Conservation (phyloP, 2,888 invertebrate species). For the Seira ritae region DNA sequence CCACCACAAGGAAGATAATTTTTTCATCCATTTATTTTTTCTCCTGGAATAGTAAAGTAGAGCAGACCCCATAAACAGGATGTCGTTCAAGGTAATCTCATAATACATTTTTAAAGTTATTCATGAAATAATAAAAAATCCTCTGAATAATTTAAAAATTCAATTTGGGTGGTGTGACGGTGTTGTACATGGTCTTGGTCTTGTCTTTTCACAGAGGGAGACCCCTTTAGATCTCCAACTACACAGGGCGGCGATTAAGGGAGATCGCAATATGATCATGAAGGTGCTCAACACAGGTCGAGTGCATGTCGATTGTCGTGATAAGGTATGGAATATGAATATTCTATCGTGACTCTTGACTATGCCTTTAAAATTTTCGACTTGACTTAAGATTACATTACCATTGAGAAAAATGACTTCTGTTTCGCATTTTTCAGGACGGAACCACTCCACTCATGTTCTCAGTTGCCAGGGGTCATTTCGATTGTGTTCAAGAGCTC, state of each 20-base stretch:
- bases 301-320: constrained; percentile 95
- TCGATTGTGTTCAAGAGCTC: constrained; percentile 90
- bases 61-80: background rate
- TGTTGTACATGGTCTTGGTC: background rate
- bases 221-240: constrained; percentile 94
- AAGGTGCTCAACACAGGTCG: constrained; percentile 92
- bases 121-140: background rate
- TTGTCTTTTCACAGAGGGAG: constrained; percentile 84
- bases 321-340: constrained; percentile 82
- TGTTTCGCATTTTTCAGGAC: constrained; percentile 80
- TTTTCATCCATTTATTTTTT: no score
- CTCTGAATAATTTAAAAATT: background rate
- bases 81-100: constrained; percentile 50
- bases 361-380: no score
- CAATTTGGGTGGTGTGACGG: background rate
- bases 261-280: constrained; percentile 86
- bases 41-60: background rate
- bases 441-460: constrained; percentile 95
- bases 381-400: no score
- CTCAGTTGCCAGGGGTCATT: constrained; percentile 93
- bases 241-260: constrained; percentile 91
- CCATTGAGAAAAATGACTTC: constrained; percentile 5
- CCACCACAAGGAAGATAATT: no score
- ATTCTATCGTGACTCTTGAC: background rate
- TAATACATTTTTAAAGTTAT: background rate